phyloP scores from a whole-genome alignment of 1,140 invertebrate genomes.

The Rhagoletis zephyria region DNA sequence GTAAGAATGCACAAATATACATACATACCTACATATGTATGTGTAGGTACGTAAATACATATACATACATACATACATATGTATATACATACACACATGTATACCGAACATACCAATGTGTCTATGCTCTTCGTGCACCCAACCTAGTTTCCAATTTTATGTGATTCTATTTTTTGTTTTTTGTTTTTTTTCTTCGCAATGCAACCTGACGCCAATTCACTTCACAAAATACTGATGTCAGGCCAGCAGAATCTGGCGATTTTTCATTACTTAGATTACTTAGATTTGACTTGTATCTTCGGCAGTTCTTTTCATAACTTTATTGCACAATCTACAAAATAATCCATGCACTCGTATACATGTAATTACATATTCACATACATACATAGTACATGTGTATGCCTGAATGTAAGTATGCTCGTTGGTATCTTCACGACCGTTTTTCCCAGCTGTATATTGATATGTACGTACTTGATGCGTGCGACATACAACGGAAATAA shows the following conservation, averaged over 20 bases:
- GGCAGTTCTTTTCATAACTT: constrained; percentile 39
- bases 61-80: background rate
- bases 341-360: constrained; percentile 42
- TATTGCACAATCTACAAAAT: constrained; percentile 50
- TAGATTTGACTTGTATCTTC: constrained; percentile 5
- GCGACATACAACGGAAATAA: constrained; percentile 7
- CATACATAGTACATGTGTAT: background rate
- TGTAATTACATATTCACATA: background rate
- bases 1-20: background rate
- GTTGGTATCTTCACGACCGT: constrained; percentile 1
- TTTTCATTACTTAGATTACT: constrained; percentile 24
- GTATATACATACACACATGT: background rate
- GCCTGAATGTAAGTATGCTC: background rate
- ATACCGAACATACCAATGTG: no score
- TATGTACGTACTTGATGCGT: background rate
- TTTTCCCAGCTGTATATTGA: background rate
- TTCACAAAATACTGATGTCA: constrained; percentile 31
- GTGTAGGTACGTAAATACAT: background rate
- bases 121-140: constrained; percentile 25
- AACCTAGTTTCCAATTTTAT: constrained; percentile 49
- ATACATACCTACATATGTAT: background rate
- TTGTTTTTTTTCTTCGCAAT: background rate
- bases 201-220: constrained; percentile 12
- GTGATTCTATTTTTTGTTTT: background rate
- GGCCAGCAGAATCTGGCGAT: constrained; percentile 5